Conservation (phyloP, 2,113 vertebrate genomes). For the Lutjanus erythropterus region DNA sequence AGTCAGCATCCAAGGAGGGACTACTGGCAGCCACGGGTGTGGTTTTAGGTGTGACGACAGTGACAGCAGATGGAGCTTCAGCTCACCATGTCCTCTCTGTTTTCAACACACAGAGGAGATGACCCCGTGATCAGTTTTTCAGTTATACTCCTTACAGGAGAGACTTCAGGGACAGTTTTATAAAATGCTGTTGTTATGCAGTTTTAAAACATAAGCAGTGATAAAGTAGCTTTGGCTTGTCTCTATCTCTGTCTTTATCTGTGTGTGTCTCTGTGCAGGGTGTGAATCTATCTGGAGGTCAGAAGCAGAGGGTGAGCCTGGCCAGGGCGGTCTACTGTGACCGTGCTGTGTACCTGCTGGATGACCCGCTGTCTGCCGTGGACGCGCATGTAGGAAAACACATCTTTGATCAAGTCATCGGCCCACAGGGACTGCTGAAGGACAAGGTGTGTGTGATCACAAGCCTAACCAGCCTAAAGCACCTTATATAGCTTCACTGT, state of each 20-base stretch:
- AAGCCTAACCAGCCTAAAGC: background rate
- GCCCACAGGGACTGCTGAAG: constrained; percentile 92
- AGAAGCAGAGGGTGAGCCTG: constrained; percentile 95
- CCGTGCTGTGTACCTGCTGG: constrained; percentile 90
- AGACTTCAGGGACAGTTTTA: background rate
- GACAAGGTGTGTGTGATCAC: constrained; percentile 84
- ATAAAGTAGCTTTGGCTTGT: background rate
- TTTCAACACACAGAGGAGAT: background rate
- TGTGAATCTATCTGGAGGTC: constrained; percentile 95
- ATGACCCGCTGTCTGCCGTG: constrained; percentile 95
- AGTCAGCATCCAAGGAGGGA: too few relatives aligned
- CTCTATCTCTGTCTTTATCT: background rate
- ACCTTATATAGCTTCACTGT: too few relatives aligned
- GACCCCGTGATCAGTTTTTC: background rate
- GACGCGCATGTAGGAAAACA: constrained; percentile 96
- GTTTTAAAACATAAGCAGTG: background rate
- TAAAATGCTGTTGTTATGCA: background rate
- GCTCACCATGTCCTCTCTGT: too few relatives aligned
- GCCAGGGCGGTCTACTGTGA: constrained; percentile 93
- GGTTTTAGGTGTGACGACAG: too few relatives aligned
- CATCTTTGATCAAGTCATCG: constrained; percentile 95
- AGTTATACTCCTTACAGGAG: background rate
- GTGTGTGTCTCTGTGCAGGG: constrained; percentile 83
- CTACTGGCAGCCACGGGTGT: too few relatives aligned
- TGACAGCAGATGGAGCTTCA: background rate